Conservation (phyloP, 2,797 vertebrate genomes). For the Odontamblyopus rebecca region DNA sequence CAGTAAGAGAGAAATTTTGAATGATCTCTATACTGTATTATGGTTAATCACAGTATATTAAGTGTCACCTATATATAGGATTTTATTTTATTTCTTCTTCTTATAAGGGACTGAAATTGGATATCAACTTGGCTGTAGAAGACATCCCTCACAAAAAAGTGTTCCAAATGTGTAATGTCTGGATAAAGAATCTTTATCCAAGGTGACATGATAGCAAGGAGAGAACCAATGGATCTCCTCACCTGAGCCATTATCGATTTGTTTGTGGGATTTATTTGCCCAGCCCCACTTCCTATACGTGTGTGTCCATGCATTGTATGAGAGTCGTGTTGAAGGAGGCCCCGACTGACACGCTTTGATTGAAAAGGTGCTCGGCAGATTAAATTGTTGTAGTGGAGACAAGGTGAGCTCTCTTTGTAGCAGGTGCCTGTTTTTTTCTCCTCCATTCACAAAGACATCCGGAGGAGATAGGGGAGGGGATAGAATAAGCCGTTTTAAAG, state of each 20-base stretch:
- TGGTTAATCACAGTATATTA: too few relatives aligned
- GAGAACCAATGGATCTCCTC: slow-evolving; percentile 45
- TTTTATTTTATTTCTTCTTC: too few relatives aligned
- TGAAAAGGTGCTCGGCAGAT: slow-evolving; percentile 67
- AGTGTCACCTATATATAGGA: not conserved
- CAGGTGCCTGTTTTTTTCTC: slow-evolving; percentile 41
- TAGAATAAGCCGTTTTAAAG: slow-evolving; percentile 52
- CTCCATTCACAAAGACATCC: slow-evolving; percentile 35
- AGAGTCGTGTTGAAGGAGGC: slow-evolving; percentile 45
- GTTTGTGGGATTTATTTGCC: slow-evolving; percentile 24
- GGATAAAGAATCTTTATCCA: slow-evolving; percentile 7
- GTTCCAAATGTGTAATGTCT: not conserved
- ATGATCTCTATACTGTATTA: too few relatives aligned
- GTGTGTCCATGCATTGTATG: slow-evolving; percentile 67
- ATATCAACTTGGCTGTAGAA: not conserved
- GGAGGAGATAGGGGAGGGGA: slow-evolving; percentile 3
- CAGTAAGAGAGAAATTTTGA: too few relatives aligned
- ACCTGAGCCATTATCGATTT: slow-evolving; percentile 59
- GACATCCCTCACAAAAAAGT: not conserved
- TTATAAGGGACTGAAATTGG: not conserved
- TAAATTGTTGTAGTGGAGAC: slow-evolving; percentile 55
- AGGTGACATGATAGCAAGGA: slow-evolving; percentile 51
- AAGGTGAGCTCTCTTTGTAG: slow-evolving; percentile 28
- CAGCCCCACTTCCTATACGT: slow-evolving; percentile 48
- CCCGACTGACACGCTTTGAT: slow-evolving; percentile 59